phyloP scores from a whole-genome alignment of 2,888 invertebrate species.

The Actias luna region DNA sequence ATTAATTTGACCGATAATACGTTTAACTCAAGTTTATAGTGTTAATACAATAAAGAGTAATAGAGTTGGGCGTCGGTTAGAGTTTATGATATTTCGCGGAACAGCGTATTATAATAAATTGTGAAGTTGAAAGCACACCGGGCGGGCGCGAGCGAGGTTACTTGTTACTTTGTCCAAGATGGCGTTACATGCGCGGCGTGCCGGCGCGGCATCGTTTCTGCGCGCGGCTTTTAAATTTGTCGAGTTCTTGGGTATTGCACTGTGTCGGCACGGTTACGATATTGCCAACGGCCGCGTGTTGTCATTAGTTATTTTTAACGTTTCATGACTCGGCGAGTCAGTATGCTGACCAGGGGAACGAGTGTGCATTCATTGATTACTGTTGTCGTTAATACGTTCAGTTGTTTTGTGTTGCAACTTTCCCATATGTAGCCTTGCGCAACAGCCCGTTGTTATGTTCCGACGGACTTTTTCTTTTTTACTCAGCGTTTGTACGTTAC shows the following conservation, averaged over 20 bases:
- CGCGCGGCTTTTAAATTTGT: constrained; percentile 73
- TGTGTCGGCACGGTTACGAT: constrained; percentile 63
- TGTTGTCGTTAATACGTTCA: constrained; percentile 57
- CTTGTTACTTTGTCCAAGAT: constrained; percentile 69
- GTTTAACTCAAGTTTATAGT: constrained; percentile 1
- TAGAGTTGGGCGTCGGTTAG: constrained; percentile 23
- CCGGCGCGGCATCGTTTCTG: constrained; percentile 69
- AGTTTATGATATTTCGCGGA: constrained; percentile 30
- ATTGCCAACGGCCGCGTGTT: constrained; percentile 72
- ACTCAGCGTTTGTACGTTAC: constrained; percentile 49
- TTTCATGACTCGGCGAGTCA: constrained; percentile 42
- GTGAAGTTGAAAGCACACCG: constrained; percentile 63
- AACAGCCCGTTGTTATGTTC: constrained; percentile 74
- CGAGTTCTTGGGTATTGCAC: constrained; percentile 68
- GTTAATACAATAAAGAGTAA: constrained; percentile 2
- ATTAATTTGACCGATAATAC: constrained; percentile 30
- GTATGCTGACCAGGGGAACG: constrained; percentile 51
- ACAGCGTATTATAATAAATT: constrained; percentile 34
- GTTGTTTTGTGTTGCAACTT: constrained; percentile 71
- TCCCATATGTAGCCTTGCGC: constrained; percentile 76
- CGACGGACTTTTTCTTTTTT: constrained; percentile 71
- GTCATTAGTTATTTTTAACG: constrained; percentile 80
- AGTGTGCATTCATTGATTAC: constrained; percentile 56
- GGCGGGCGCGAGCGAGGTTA: constrained; percentile 54
- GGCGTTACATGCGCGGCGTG: constrained; percentile 78